These are phyloP conservation scores for Herminia tarsipennalis DNA, from an alignment of 2,888 invertebrate species.

Conservation along the genomic window DNA sequence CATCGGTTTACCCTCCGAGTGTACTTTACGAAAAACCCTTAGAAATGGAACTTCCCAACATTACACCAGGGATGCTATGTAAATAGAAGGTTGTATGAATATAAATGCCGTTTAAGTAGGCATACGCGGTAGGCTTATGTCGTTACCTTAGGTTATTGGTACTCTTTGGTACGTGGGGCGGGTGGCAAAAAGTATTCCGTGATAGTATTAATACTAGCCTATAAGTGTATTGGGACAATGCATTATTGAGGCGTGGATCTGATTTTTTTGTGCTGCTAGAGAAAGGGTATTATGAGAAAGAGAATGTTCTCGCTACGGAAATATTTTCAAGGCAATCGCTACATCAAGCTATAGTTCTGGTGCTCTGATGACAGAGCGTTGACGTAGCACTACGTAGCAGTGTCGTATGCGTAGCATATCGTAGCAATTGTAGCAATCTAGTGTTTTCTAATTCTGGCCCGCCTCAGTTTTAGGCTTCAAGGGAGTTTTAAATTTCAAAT, in stretches of 20 bases:
- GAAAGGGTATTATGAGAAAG: too few relatives aligned
- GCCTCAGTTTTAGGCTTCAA: too few relatives aligned
- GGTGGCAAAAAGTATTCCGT: slow-evolving; percentile 3
- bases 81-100: slow-evolving; percentile 83
- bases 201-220: slow-evolving; percentile 7
- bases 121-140: slow-evolving; percentile 56
- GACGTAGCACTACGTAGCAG: too few relatives aligned
- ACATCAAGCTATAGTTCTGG: too few relatives aligned
- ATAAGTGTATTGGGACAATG: slow-evolving; percentile 5
- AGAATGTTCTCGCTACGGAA: too few relatives aligned
- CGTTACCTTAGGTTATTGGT: slow-evolving; percentile 49
- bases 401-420: too few relatives aligned
- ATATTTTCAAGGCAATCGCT: too few relatives aligned
- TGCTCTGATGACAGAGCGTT: too few relatives aligned
- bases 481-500: too few relatives aligned
- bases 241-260: slow-evolving; percentile 1
- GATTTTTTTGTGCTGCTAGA: background rate
- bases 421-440: too few relatives aligned
- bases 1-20: slow-evolving; percentile 38
- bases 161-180: slow-evolving; percentile 39
- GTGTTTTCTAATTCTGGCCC: too few relatives aligned
- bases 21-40: slow-evolving; percentile 54
- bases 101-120: slow-evolving; percentile 81
- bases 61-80: slow-evolving; percentile 77
- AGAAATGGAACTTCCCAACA: slow-evolving; percentile 61